phyloP scores from a whole-genome alignment of 1,140 invertebrate genomes.

The Aricia agestis region DNA sequence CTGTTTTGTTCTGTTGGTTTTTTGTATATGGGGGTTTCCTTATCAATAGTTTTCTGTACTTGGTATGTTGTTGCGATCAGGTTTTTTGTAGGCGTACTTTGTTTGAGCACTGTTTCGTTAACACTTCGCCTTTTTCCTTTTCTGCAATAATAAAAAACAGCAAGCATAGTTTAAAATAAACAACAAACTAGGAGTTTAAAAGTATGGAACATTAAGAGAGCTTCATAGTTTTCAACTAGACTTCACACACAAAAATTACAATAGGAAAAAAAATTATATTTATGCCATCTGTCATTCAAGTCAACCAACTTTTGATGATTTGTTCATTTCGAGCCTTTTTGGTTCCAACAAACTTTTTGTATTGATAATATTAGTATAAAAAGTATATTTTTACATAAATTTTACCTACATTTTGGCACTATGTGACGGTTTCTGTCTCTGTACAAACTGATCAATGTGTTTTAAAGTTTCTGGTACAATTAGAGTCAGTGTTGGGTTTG shows the following conservation, averaged over 20 bases:
- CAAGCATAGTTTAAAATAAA: background rate
- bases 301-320: too few species aligned
- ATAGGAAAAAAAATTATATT: too few species aligned
- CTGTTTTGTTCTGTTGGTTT: background rate
- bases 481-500: conserved; percentile 50
- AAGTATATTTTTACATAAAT: background rate
- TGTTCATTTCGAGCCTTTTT: too few species aligned
- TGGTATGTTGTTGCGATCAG: background rate
- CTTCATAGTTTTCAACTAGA: too few species aligned
- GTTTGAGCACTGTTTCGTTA: conserved; percentile 30
- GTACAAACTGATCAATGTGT: conserved; percentile 63
- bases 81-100: background rate
- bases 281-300: too few species aligned
- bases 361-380: background rate
- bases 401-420: conserved; percentile 46
- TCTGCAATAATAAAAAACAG: conserved; percentile 33
- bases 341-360: too few species aligned
- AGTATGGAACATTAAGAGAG: too few species aligned
- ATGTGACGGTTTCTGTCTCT: conserved; percentile 44
- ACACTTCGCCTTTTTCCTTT: conserved; percentile 58
- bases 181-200: too few species aligned
- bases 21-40: background rate
- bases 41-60: conserved; percentile 6
- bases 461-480: conserved; percentile 58
- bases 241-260: too few species aligned